Percentiles rank a stretch among this genome's conserved stretches.
Evolutionary conservation across 1,140 invertebrate species (phyloP).

Genomic region (Heliconius hewitsoni): DNA sequence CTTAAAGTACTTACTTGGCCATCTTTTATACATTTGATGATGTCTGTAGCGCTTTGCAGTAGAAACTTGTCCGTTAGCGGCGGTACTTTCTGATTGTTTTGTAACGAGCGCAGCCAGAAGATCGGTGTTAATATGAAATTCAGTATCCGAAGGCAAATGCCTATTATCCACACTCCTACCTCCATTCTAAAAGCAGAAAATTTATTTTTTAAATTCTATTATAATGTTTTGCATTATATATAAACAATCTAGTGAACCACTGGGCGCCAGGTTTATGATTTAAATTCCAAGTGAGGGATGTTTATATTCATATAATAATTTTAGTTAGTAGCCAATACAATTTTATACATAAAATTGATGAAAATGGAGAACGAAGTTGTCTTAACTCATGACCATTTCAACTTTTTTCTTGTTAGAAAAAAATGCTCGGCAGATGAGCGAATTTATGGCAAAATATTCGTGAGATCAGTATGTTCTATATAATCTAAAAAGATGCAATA

Average conservation of each 20-base stretch:
- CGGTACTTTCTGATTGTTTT: constrained; percentile 47
- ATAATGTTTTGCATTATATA: not conserved
- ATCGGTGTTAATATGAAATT: constrained; percentile 62
- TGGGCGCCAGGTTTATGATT: no score
- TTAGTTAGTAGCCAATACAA: not conserved
- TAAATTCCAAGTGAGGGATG: no score
- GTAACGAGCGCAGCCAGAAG: constrained; percentile 57
- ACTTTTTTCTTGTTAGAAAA: not conserved
- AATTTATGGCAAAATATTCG: not conserved
- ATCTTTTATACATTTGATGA: constrained; percentile 70
- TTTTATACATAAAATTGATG: not conserved
- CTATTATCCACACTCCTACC: constrained; percentile 66
- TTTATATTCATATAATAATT: no score
- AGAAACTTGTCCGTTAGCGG: constrained; percentile 63
- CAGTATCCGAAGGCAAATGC: constrained; percentile 67
- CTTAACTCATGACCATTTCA: not conserved
- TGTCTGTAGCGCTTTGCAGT: constrained; percentile 69
- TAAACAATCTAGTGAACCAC: no score
- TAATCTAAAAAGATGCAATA: not conserved
- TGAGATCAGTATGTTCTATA: not conserved
- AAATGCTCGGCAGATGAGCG: not conserved
- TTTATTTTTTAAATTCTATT: not conserved
- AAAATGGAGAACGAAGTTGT: not conserved
- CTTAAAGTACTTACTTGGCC: constrained; percentile 61
- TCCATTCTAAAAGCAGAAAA: constrained; percentile 63